phyloP scores from a whole-genome alignment of 2,797 vertebrate genomes.

The Coregonus suidteri region DNA sequence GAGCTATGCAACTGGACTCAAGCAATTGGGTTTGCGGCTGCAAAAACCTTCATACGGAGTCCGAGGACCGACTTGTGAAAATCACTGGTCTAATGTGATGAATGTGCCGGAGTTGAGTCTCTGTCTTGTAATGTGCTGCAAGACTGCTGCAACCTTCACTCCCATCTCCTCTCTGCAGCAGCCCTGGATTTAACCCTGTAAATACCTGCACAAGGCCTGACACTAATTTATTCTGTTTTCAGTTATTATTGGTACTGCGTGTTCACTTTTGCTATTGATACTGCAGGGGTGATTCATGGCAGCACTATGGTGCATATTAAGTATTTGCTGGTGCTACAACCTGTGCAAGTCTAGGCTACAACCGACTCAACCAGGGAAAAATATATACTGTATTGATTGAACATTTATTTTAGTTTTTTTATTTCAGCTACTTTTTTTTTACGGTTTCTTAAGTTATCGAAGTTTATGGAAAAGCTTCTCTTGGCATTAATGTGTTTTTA shows the following conservation, averaged over 20 bases:
- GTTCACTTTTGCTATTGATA: conserved; percentile 67
- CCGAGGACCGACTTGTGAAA: conserved; percentile 36
- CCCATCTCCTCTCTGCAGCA: conserved; percentile 40
- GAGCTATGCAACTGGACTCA: conserved; percentile 69
- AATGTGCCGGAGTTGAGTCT: conserved; percentile 78
- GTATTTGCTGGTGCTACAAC: conserved; percentile 78
- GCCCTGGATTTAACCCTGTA: conserved; percentile 74
- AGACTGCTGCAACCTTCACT: conserved; percentile 68
- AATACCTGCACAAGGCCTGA: conserved; percentile 83
- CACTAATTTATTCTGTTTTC: conserved; percentile 91
- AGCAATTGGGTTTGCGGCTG: conserved; percentile 46
- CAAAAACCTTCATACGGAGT: conserved; percentile 32
- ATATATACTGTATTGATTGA: conserved; percentile 71
- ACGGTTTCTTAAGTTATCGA: conserved; percentile 76
- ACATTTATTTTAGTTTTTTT: conserved; percentile 45
- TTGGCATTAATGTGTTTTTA: conserved; percentile 74
- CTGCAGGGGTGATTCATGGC: conserved; percentile 56
- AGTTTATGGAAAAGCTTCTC: conserved; percentile 66
- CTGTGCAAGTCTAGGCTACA: conserved; percentile 60
- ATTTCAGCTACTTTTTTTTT: conserved; percentile 52
- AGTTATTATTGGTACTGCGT: conserved; percentile 68
- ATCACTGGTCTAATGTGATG: conserved; percentile 70
- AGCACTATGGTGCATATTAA: conserved; percentile 61
- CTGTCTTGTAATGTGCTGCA: conserved; percentile 73
- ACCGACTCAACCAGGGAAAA: conserved; percentile 23